phyloP scores from a whole-genome alignment of 2,888 invertebrate genomes.

The Mactromeris polynyma region DNA sequence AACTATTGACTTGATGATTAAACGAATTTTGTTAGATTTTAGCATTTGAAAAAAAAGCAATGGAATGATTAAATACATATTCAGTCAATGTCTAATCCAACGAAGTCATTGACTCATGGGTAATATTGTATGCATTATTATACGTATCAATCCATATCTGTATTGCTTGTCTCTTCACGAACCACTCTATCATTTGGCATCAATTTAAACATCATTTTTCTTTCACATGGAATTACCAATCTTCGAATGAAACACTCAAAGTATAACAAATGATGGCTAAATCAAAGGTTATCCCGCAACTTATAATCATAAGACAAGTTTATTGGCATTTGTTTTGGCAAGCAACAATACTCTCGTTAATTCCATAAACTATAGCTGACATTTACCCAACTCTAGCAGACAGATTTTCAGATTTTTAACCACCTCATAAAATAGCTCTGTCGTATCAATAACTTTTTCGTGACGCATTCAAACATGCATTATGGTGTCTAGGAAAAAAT shows the following conservation, averaged over 20 bases:
- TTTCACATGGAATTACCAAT: neutral
- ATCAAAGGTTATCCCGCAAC: neutral
- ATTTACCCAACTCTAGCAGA: constrained; percentile 1
- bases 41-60: too few species aligned
- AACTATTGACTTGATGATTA: too few species aligned
- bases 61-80: too few species aligned
- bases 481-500: neutral
- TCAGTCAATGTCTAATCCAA: too few species aligned
- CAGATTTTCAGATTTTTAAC: constrained; percentile 10
- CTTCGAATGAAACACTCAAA: neutral
- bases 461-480: constrained; percentile 10
- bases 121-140: too few species aligned
- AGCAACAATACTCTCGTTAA: neutral
- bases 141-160: too few species aligned
- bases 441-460: neutral
- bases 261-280: neutral
- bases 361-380: neutral
- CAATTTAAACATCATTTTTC: constrained; percentile 3
- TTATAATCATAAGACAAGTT: neutral
- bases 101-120: too few species aligned
- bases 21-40: too few species aligned
- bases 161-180: neutral
- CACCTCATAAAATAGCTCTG: neutral
- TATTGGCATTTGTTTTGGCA: constrained; percentile 20
- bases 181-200: neutral